These are phyloP conservation scores for Tokudaia tokunoshimensis DNA, from an alignment of 2,797 vertebrate genomes.

Conservation along the genomic window DNA sequence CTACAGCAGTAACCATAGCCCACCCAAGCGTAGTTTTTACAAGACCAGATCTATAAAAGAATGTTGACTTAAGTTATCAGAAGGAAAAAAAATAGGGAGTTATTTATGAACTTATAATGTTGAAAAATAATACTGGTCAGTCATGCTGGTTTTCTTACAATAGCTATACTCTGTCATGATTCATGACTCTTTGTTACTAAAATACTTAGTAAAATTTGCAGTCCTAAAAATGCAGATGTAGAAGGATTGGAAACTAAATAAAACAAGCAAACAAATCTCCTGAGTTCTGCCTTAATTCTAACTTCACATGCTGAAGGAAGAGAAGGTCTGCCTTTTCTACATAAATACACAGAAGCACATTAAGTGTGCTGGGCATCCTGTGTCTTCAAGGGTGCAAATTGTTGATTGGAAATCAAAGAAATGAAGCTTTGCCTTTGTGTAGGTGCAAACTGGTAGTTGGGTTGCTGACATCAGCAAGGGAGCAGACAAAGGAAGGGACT, in stretches of 20 bases:
- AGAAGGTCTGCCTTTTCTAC: constrained; percentile 48
- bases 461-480: constrained; percentile 28
- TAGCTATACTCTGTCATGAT: constrained; percentile 75
- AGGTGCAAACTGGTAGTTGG: constrained; percentile 79
- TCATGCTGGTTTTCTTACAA: constrained; percentile 75
- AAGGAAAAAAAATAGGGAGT: constrained; percentile 73
- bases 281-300: constrained; percentile 51
- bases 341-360: constrained; percentile 73
- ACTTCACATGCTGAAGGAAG: constrained; percentile 64
- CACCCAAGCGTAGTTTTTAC: constrained; percentile 79
- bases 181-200: constrained; percentile 77
- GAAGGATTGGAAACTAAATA: not conserved
- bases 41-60: constrained; percentile 74
- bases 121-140: constrained; percentile 48
- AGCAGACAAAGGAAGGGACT: not conserved
- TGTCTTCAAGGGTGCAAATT: constrained; percentile 71
- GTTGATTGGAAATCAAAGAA: constrained; percentile 81
- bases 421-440: constrained; percentile 17
- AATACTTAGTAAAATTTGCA: constrained; percentile 81
- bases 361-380: constrained; percentile 50
- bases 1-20: constrained; percentile 71
- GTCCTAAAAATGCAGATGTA: constrained; percentile 77
- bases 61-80: constrained; percentile 68
- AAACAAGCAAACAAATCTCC: not conserved
- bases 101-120: constrained; percentile 77